Percentiles rank a stretch among this genome's conserved stretches.
These are phyloP conservation scores for Oncorhynchus nerka DNA, from an alignment of 2,113 vertebrate genomes.

Conservation along the genomic window DNA sequence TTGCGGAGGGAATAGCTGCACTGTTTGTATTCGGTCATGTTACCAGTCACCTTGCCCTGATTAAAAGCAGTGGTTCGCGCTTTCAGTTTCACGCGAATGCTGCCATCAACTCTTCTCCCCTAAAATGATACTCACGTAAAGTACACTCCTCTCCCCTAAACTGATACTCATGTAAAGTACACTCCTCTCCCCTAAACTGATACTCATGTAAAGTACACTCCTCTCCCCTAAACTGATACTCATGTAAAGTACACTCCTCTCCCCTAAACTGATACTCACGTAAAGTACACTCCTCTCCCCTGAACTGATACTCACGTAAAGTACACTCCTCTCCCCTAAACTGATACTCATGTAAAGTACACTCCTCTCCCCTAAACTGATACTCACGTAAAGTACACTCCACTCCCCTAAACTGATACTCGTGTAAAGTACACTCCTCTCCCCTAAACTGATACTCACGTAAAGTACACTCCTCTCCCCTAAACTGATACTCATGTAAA, in stretches of 20 bases:
- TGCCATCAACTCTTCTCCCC: conserved; percentile 59
- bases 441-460: conserved; percentile 73
- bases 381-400: conserved; percentile 82
- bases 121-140: conserved; percentile 73
- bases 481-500: conserved; percentile 73
- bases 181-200: conserved; percentile 58
- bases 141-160: conserved; percentile 70
- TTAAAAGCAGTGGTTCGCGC: too few species aligned
- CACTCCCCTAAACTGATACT: conserved; percentile 67
- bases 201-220: conserved; percentile 82
- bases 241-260: conserved; percentile 80
- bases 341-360: conserved; percentile 79
- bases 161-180: conserved; percentile 79
- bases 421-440: conserved; percentile 80
- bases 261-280: conserved; percentile 73
- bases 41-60: too few species aligned
- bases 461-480: conserved; percentile 70
- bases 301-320: conserved; percentile 74
- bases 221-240: conserved; percentile 67
- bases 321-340: conserved; percentile 70
- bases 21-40: too few species aligned
- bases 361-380: conserved; percentile 58
- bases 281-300: conserved; percentile 70
- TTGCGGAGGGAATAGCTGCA: too few species aligned
- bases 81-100: too few species aligned